Evolutionary conservation across 2,113 vertebrate species (phyloP).

Genomic region (Melierax canorus): DNA sequence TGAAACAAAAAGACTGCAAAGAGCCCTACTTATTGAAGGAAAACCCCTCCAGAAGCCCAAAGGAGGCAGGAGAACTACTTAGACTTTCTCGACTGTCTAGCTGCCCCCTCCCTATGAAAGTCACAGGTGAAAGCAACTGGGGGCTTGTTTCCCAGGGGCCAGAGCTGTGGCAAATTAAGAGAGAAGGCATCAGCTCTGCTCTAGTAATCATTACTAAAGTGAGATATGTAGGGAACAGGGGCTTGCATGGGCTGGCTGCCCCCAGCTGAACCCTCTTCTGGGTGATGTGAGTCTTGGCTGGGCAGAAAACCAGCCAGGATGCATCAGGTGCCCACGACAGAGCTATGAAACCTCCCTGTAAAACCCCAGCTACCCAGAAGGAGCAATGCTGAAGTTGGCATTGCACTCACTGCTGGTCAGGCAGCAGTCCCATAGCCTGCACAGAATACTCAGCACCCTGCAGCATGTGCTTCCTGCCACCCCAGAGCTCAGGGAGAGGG

Average conservation of each 20-base stretch:
- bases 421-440: not conserved
- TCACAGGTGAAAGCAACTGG: not conserved
- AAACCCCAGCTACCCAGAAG: not conserved
- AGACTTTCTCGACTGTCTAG: not conserved
- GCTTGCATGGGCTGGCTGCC: not conserved
- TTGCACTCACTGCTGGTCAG: accelerated
- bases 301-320: not conserved
- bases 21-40: not conserved
- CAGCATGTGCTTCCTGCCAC: not conserved
- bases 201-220: not conserved
- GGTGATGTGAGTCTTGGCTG: not conserved
- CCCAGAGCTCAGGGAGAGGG: not conserved
- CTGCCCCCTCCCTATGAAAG: not conserved
- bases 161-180: not conserved
- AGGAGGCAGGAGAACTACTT: not conserved
- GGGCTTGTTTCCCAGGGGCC: not conserved
- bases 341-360: not conserved
- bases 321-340: not conserved
- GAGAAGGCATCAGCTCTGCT: not conserved
- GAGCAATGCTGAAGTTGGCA: accelerated
- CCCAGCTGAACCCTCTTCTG: not conserved
- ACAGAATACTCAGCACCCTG: not conserved
- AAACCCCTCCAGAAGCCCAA: not conserved
- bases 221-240: not conserved
- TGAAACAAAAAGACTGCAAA: not conserved